Evolutionary conservation across 2,797 vertebrate species (phyloP), one percentile per base, ranked within the genome.

Genomic region (Semaprochilodus insignis): DNA sequence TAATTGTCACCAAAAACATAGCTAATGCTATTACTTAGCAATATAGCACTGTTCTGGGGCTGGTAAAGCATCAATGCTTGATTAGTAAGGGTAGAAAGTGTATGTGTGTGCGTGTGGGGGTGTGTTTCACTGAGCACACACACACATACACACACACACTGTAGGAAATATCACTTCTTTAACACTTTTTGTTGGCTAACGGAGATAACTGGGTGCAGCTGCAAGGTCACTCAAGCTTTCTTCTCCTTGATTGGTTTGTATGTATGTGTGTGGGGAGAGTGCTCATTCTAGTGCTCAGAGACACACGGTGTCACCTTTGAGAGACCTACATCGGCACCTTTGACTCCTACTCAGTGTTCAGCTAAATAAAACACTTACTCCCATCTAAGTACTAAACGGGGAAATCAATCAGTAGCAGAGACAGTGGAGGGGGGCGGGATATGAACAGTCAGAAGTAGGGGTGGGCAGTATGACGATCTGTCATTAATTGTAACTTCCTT

Each of bases 181-280:
- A 84, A 81, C 88, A 88, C 82, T 74, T 88, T 74, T 88, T 90
- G 89, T 91, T 88, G 83, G 71, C 85, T 89, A 89, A 89, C 87
- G 81, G 51, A 87, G 89, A 91, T 89, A 89, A 86, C 85, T 83
- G 57, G 69, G 86, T 87, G 84, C 90, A 89, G 87, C 91, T 90
- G 88, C 85, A 92, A 93, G 95, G 93, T 95, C 92, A 94, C 93
- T 92, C 72, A 59, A 73, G 71, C 92, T 95, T 93, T 91, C 74
- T 95, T 93, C 95, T 94, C 96, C 95, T 96, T 96, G 95, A 95
- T 95, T 96, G 94, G 91, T 93, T 91, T 55, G 27, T 77, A 31
- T 77, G 73, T 60, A 34, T 55, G 34, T 60, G 63, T 57, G 60
- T 57, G 72, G 16, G 59, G n/a, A 8, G 77, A 19, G 23, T 36